A percentile compares a stretch with the other conserved stretches of the same genome.
phyloP scores from a whole-genome alignment of 2,888 invertebrate species.

The Papilio gigon region DNA sequence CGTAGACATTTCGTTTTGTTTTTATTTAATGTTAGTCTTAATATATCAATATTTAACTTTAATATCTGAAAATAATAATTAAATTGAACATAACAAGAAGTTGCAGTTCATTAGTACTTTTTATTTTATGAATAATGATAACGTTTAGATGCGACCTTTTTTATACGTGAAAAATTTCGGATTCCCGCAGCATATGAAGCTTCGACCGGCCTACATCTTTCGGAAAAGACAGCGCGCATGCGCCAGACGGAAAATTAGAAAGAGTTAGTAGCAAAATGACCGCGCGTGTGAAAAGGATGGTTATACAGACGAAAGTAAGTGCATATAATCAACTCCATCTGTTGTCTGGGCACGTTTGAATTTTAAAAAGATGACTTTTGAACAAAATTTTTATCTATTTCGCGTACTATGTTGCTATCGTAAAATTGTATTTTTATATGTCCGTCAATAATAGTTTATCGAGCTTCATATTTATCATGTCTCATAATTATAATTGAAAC shows the following conservation, averaged over 20 bases:
- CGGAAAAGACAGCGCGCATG: constrained; percentile 72
- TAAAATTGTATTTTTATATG: background rate
- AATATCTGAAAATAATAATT: no score
- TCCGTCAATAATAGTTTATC: no score
- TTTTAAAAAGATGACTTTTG: constrained; percentile 56
- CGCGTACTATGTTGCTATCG: background rate
- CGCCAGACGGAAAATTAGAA: constrained; percentile 69
- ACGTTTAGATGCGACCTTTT: no score
- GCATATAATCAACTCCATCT: constrained; percentile 71
- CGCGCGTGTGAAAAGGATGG: constrained; percentile 56
- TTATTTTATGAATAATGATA: background rate
- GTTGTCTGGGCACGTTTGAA: constrained; percentile 71
- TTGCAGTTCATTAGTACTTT: background rate
- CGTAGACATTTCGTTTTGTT: constrained; percentile 29
- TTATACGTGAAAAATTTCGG: constrained; percentile 42
- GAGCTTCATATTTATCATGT: no score
- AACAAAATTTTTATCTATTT: constrained; percentile 40
- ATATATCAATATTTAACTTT: background rate
- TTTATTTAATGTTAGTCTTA: background rate
- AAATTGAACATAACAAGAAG: background rate
- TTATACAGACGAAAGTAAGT: constrained; percentile 56
- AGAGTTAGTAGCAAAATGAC: constrained; percentile 52
- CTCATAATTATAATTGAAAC: no score
- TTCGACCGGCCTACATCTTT: constrained; percentile 70
- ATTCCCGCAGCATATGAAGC: constrained; percentile 63